Evolutionary conservation across 2,888 invertebrate genomes (phyloP), one percentile per base, ranked within the genome.

Genomic region (Branchipolynoe longqiensis): DNA sequence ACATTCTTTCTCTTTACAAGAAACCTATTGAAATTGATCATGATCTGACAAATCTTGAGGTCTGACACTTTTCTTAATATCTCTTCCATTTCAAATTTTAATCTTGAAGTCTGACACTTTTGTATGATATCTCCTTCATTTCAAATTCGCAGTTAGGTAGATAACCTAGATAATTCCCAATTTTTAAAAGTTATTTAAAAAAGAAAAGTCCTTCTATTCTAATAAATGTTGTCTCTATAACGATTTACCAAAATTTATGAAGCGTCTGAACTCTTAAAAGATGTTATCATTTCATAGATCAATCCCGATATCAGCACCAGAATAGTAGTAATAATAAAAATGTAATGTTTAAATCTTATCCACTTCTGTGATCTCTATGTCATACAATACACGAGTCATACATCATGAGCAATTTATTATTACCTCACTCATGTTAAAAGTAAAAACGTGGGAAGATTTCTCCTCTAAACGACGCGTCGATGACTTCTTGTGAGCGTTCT

Each of bases 361-460:
- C 69, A 36, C 69, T 38, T 69, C 38, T 36, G 69, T 69, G 33
- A 36, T 69, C 33, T 69, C 69, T 38, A 69, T 62, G 6, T 31
- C 31, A 31, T 62, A 62, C 36, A 69, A 18, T 36, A 14, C 33
- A 38, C 69, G 36, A 33, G 38, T 18, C 36, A 69, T 38, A 69
- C 38, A n/a, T 33, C 69, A 6, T 38, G 58, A 25, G 58, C 58
- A 58, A 58, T 33, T n/a, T n/a, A n/a, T n/a, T n/a, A 14, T 69
- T 69, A 69, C 33, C 69, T 69, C 69, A 69, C 69, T 33, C 38
- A 69, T 69, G 69, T 28, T 36, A 69, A 69, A 69, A 33, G 36
- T 69, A 33, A 69, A 69, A 25, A 38, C 33, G 33, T 69, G 69
- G 33, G 18, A 69, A 38, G 38, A 36, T 38, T 69, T 25, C 33